Conservation (phyloP, 2,888 invertebrate genomes). For the Drosophila aldrichi region DNA sequence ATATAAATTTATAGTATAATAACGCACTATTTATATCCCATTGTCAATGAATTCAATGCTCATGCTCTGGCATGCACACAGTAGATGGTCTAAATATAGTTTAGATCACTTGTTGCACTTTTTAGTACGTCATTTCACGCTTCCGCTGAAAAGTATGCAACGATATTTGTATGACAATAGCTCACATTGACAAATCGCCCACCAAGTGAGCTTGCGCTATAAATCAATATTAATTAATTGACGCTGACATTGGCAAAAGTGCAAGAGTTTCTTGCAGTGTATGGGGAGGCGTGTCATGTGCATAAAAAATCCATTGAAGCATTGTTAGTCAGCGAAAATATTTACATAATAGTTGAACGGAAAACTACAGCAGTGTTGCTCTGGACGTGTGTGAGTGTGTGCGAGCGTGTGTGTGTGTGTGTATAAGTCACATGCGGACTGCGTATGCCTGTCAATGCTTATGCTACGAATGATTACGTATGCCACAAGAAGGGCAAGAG, state of each 20-base stretch:
- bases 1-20: background rate
- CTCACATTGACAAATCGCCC: background rate
- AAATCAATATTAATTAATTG: constrained; percentile 16
- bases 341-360: constrained; percentile 65
- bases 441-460: constrained; percentile 61
- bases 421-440: constrained; percentile 66
- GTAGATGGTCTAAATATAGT: background rate
- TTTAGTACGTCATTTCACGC: constrained; percentile 26
- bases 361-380: constrained; percentile 1
- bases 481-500: background rate
- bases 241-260: background rate
- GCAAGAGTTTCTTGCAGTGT: constrained; percentile 1
- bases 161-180: background rate
- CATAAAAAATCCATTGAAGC: constrained; percentile 4
- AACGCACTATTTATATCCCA: background rate
- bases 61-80: background rate
- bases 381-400: constrained; percentile 15
- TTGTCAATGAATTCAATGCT: background rate
- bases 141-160: constrained; percentile 56
- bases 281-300: constrained; percentile 1
- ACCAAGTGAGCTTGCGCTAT: background rate
- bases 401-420: constrained; percentile 27
- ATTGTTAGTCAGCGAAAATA: constrained; percentile 23
- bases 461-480: constrained; percentile 57
- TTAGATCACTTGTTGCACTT: constrained; percentile 10